phyloP scores from a whole-genome alignment of 2,888 invertebrate species.

The Hanleya hanleyi region DNA sequence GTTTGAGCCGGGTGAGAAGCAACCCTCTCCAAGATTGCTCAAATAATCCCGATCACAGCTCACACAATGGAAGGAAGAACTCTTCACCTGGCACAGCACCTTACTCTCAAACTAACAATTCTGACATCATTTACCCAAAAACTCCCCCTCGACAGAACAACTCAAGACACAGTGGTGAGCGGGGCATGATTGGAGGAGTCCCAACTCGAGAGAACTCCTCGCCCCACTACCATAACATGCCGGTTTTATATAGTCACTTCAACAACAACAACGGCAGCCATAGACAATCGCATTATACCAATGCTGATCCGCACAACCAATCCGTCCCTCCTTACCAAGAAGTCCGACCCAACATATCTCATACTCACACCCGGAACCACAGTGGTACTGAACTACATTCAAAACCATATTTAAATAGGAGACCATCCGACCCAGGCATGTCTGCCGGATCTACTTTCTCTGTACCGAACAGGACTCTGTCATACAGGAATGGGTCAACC shows the following conservation, averaged over 20 bases:
- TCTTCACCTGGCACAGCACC: background rate
- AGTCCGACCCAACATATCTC: too few relatives aligned
- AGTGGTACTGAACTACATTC: background rate
- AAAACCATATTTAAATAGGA: background rate
- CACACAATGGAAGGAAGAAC: background rate
- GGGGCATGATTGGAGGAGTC: too few relatives aligned
- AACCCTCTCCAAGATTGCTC: background rate
- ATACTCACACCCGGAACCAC: background rate
- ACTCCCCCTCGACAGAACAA: too few relatives aligned
- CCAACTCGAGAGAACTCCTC: background rate
- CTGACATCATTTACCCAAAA: too few relatives aligned
- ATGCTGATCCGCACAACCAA: too few relatives aligned
- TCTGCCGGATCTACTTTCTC: background rate
- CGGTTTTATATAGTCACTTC: too few relatives aligned
- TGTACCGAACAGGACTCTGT: background rate
- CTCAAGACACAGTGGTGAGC: too few relatives aligned
- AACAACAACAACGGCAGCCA: too few relatives aligned
- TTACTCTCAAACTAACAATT: too few relatives aligned
- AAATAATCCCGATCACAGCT: background rate
- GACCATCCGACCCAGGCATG: background rate
- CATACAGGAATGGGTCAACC: background rate
- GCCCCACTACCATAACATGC: background rate
- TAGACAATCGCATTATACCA: background rate
- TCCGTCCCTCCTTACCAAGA: too few relatives aligned
- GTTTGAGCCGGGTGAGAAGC: background rate